phyloP scores from a whole-genome alignment of 2,888 invertebrate species.

The Stenotaenia linearis region DNA sequence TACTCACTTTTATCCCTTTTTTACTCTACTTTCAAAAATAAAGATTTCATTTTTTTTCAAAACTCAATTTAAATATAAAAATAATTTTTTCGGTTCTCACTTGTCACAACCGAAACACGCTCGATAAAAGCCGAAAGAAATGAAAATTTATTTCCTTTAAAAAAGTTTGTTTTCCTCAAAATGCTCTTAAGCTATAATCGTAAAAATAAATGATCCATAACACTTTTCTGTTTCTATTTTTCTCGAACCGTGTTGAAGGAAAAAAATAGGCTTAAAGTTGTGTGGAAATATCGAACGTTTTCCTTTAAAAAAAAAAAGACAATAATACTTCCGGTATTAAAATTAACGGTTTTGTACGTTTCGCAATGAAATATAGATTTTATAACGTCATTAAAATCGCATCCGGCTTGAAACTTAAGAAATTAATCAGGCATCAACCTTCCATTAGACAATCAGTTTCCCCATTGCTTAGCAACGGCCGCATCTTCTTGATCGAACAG shows the following conservation, averaged over 20 bases:
- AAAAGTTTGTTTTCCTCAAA: not conserved
- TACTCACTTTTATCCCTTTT: not conserved
- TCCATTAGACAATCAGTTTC: not conserved
- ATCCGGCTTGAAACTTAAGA: not conserved
- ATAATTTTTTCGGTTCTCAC: too few relatives aligned
- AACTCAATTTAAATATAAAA: too few relatives aligned
- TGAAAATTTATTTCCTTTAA: not conserved
- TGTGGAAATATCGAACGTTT: not conserved
- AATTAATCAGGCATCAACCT: not conserved
- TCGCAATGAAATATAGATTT: not conserved
- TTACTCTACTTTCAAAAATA: too few relatives aligned
- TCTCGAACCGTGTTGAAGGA: too few relatives aligned
- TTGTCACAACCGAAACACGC: too few relatives aligned
- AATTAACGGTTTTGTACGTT: too few relatives aligned
- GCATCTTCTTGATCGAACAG: not conserved
- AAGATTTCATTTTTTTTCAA: too few relatives aligned
- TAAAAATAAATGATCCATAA: not conserved
- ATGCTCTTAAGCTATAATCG: not conserved
- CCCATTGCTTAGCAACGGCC: not conserved
- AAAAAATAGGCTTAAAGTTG: not conserved
- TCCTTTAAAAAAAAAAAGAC: too few relatives aligned
- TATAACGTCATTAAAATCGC: not conserved
- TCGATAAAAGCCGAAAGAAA: too few relatives aligned
- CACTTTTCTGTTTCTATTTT: not conserved
- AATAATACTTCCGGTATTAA: too few relatives aligned